phyloP scores from a whole-genome alignment of 2,888 invertebrate genomes.

The Parnassius glacialis region DNA sequence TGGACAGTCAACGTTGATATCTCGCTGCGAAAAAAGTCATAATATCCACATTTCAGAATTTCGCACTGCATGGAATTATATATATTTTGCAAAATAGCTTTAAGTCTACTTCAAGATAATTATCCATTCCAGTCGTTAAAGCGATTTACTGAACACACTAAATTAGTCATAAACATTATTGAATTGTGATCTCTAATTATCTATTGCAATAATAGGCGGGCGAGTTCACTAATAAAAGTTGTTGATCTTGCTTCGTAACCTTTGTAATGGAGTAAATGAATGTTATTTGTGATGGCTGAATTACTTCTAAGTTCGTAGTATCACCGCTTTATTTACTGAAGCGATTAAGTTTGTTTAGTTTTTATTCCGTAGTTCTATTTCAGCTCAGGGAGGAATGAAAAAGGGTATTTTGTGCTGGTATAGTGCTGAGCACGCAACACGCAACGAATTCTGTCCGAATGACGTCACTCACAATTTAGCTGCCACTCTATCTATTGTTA shows the following conservation, averaged over 20 bases:
- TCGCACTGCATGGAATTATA: no score
- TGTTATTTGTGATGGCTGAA: slow-evolving; percentile 22
- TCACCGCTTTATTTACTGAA: slow-evolving; percentile 4
- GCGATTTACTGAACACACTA: no score
- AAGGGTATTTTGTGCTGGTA: slow-evolving; percentile 1
- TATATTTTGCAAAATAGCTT: no score
- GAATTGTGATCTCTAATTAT: slow-evolving; percentile 2
- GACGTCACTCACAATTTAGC: not conserved
- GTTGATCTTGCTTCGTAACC: slow-evolving; percentile 60
- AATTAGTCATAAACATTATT: no score
- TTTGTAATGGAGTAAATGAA: slow-evolving; percentile 38
- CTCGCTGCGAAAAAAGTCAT: no score
- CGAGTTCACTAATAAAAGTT: slow-evolving; percentile 42
- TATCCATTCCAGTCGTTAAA: no score
- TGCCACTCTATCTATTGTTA: not conserved
- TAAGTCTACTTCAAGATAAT: no score
- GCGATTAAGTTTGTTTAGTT: slow-evolving; percentile 8
- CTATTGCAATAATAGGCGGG: slow-evolving; percentile 19
- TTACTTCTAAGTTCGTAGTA: slow-evolving; percentile 22
- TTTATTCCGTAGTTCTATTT: slow-evolving; percentile 11
- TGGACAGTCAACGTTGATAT: no score
- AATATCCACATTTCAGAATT: no score
- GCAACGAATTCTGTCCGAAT: slow-evolving; percentile 12
- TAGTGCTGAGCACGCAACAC: slow-evolving; percentile 9
- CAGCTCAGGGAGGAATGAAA: not conserved